A percentile compares a stretch with the other conserved stretches of the same genome.
phyloP scores from a whole-genome alignment of 1,140 invertebrate species.

The Drosophila serrata region DNA sequence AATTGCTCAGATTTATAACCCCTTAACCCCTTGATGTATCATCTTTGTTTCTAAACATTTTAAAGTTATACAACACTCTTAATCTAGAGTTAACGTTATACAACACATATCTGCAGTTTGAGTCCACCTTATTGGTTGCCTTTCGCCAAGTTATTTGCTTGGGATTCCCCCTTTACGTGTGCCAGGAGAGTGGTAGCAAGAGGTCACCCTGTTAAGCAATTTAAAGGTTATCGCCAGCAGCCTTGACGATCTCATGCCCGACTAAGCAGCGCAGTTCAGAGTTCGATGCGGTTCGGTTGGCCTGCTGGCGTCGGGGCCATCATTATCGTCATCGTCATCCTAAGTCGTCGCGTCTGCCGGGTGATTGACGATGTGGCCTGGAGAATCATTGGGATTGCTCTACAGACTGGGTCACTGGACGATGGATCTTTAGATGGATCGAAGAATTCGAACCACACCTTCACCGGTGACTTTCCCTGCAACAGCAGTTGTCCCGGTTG shows the following conservation, averaged over 20 bases:
- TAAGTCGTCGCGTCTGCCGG: constrained; percentile 32
- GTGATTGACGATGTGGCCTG: constrained; percentile 72
- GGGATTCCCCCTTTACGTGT: not conserved
- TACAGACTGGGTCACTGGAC: not conserved
- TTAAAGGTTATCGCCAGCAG: constrained; percentile 75
- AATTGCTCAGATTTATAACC: no score
- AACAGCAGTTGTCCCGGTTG: constrained; percentile 41
- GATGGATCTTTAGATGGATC: constrained; percentile 16
- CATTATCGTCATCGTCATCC: constrained; percentile 40
- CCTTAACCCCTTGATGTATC: no score
- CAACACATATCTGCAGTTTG: no score
- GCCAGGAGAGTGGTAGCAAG: no score
- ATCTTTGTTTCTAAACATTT: no score
- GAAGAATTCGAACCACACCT: not conserved
- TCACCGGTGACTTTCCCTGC: constrained; percentile 27
- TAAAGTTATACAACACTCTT: no score
- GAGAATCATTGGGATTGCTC: not conserved
- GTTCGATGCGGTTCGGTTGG: constrained; percentile 37
- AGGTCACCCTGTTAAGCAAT: constrained; percentile 62
- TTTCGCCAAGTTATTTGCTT: not conserved
- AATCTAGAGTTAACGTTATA: no score
- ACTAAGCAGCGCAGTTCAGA: constrained; percentile 66
- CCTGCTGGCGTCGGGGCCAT: constrained; percentile 25
- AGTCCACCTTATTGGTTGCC: constrained; percentile 7
- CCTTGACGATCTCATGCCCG: constrained; percentile 77